Percentiles rank a stretch among this genome's conserved stretches.
phyloP scores from a whole-genome alignment of 2,113 vertebrate species.

The Pantherophis guttatus region DNA sequence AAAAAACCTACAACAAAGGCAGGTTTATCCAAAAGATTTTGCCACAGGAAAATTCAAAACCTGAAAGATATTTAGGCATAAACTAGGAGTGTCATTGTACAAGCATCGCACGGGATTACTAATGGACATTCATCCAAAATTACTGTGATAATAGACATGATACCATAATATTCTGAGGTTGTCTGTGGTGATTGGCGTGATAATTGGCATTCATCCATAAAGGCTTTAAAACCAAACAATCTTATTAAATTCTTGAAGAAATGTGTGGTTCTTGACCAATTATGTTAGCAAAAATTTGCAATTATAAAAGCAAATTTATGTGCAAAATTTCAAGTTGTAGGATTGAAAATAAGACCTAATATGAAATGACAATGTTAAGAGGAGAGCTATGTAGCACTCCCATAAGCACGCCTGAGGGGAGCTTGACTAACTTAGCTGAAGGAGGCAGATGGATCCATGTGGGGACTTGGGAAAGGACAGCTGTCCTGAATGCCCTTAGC shows the following conservation, averaged over 20 bases:
- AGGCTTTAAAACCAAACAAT: not conserved
- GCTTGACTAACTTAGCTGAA: not conserved
- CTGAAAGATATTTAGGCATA: not conserved
- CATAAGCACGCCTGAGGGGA: not conserved
- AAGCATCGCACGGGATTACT: not conserved
- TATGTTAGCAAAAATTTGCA: not conserved
- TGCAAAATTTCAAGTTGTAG: not conserved
- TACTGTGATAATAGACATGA: not conserved
- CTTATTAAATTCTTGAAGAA: not conserved
- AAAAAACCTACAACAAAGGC: not conserved
- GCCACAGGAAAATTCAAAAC: slow-evolving; percentile 2
- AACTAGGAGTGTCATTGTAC: not conserved
- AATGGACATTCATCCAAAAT: not conserved
- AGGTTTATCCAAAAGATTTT: not conserved
- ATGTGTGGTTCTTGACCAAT: not conserved
- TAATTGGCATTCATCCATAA: not conserved
- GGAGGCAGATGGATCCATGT: not conserved
- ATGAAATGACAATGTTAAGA: not conserved
- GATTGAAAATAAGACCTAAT: not conserved
- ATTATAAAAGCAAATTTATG: not conserved
- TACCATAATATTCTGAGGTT: not conserved
- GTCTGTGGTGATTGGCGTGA: not conserved
- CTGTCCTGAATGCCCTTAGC: not conserved
- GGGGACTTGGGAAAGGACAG: not conserved
- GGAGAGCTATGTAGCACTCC: not conserved